Conservation (phyloP, 1,140 invertebrate species). For the Belonocnema kinseyi region DNA sequence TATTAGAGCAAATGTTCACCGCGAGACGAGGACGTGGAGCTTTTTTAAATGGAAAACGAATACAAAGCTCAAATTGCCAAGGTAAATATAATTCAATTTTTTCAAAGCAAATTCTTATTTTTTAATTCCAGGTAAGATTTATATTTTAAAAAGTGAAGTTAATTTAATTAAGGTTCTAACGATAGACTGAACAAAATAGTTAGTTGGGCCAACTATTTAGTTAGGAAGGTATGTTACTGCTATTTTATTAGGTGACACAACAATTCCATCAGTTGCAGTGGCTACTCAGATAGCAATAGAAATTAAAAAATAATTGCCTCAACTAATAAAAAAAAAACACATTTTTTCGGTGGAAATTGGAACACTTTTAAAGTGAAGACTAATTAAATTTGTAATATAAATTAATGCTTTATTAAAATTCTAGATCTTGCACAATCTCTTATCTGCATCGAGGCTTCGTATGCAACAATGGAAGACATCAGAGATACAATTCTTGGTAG, state of each 20-base stretch:
- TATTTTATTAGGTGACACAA: no score
- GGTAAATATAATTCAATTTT: constrained; percentile 45
- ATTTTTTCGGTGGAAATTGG: no score
- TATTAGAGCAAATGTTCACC: constrained; percentile 84
- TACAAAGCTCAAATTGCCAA: constrained; percentile 66
- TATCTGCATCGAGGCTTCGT: constrained; percentile 67
- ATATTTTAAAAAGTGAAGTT: neutral
- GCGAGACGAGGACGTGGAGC: constrained; percentile 85
- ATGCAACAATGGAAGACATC: constrained; percentile 63
- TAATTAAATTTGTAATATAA: no score
- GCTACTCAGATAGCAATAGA: no score
- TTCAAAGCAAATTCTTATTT: neutral
- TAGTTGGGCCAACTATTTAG: no score
- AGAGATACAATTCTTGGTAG: constrained; percentile 63
- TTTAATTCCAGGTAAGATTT: neutral
- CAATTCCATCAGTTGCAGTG: no score
- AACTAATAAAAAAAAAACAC: no score
- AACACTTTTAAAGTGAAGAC: neutral
- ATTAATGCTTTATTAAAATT: constrained; percentile 26
- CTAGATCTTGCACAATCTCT: constrained; percentile 61
- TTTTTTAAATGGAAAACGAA: constrained; percentile 82
- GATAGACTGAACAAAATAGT: no score
- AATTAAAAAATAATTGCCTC: no score
- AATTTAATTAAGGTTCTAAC: no score
- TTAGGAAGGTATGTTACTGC: no score